Conservation (phyloP, 2,888 invertebrate genomes). For the Poecilobothrus nobilitatus region DNA sequence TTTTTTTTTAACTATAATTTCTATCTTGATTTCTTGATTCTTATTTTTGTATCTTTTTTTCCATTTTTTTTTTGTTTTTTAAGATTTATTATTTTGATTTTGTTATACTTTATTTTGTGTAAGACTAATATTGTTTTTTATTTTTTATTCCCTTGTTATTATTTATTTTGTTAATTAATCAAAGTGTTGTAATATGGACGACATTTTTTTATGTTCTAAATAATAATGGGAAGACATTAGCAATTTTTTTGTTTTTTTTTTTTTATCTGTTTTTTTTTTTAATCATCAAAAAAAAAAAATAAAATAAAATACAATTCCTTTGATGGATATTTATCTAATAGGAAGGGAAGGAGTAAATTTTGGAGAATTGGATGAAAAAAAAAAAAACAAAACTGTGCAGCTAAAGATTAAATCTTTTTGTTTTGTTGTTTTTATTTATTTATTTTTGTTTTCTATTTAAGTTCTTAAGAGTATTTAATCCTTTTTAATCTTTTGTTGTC, state of each 20-base stretch:
- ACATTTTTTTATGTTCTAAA: slow-evolving; percentile 3
- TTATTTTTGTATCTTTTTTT: too few species aligned
- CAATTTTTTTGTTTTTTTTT: too few species aligned
- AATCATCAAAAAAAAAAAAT: neutral
- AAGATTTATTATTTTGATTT: too few species aligned
- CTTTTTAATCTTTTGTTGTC: slow-evolving; percentile 6
- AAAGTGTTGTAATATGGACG: slow-evolving; percentile 1
- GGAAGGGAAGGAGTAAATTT: too few species aligned
- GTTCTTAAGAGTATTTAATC: neutral
- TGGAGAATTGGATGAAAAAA: too few species aligned
- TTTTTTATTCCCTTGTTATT: too few species aligned
- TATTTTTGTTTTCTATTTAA: neutral
- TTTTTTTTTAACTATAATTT: too few species aligned
- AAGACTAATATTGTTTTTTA: too few species aligned
- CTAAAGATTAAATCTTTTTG: neutral
- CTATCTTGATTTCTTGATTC: too few species aligned
- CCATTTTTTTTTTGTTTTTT: too few species aligned
- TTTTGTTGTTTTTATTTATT: neutral
- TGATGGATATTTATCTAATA: neutral
- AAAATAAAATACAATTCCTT: neutral
- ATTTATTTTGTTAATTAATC: slow-evolving; percentile 4
- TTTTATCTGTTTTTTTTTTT: neutral
- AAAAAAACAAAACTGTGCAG: too few species aligned
- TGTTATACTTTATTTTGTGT: too few species aligned
- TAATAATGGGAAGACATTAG: neutral